Evolutionary conservation across 64 coral and sea anemone species (phyloP).

Genomic region (Montipora sp.): DNA sequence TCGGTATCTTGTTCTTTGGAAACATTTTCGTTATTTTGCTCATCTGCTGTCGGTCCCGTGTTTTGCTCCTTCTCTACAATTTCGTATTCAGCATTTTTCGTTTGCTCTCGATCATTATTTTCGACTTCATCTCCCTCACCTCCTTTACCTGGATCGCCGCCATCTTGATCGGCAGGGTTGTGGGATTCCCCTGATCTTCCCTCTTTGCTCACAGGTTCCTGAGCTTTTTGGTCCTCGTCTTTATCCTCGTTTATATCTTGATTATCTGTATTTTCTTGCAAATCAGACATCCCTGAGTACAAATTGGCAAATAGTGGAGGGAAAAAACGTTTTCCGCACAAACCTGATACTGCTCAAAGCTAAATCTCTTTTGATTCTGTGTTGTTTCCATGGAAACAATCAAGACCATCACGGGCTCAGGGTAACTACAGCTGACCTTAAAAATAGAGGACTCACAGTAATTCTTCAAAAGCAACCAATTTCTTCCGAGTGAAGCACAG

Average conservation of each 20-base stretch:
- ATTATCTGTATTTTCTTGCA: not conserved
- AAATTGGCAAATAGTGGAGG: not conserved
- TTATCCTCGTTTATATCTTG: slow-evolving; percentile 1
- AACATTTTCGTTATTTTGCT: slow-evolving; percentile 17
- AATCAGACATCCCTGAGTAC: not conserved
- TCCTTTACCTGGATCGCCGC: slow-evolving; percentile 18
- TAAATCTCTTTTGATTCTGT: not conserved
- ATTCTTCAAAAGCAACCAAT: too few relatives aligned
- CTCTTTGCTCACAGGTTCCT: not conserved
- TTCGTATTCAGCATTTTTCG: not conserved
- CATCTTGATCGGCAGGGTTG: not conserved
- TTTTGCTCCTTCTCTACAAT: not conserved
- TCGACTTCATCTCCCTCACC: slow-evolving; percentile 15
- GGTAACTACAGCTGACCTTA: not conserved
- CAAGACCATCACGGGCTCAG: slow-evolving; percentile 8
- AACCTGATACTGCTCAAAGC: not conserved
- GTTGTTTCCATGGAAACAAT: slow-evolving; percentile 46
- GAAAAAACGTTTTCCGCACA: not conserved
- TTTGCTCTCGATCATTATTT: slow-evolving; percentile 21
- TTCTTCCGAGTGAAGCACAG: too few relatives aligned
- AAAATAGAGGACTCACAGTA: too few relatives aligned
- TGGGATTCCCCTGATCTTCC: not conserved
- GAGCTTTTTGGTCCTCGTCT: not conserved
- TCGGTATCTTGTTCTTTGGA: not conserved
- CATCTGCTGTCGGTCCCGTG: not conserved